Evolutionary conservation across 2,113 vertebrate species (phyloP).

Genomic region (Lampris megalopsis): DNA sequence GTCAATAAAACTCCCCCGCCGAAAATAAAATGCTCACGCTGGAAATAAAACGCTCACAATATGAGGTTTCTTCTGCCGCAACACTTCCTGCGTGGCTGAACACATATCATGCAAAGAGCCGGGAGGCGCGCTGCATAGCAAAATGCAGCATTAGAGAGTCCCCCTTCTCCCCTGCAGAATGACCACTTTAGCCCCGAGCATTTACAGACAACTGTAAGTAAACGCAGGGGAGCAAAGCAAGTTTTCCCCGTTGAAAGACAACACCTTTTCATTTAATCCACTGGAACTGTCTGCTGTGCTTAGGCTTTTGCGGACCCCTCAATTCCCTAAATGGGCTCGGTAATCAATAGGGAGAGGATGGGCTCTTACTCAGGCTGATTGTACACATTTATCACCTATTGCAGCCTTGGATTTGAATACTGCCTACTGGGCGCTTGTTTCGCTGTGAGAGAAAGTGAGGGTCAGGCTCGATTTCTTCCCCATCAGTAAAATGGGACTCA

Average conservation of each 20-base stretch:
- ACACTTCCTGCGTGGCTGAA: too few relatives aligned
- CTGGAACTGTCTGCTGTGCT: slow-evolving; percentile 52
- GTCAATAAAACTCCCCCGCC: neutral
- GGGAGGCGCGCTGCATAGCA: too few relatives aligned
- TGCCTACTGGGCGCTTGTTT: slow-evolving; percentile 24
- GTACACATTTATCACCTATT: slow-evolving; percentile 70
- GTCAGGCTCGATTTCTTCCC: slow-evolving; percentile 42
- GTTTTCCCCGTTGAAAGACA: slow-evolving; percentile 27
- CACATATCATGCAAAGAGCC: too few relatives aligned
- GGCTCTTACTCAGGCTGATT: slow-evolving; percentile 69
- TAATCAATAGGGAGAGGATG: slow-evolving; percentile 60
- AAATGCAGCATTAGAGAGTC: too few relatives aligned
- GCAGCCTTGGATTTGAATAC: slow-evolving; percentile 53
- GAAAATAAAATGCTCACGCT: too few relatives aligned
- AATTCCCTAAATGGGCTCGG: slow-evolving; percentile 72
- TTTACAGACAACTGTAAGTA: neutral
- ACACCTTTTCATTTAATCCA: slow-evolving; percentile 45
- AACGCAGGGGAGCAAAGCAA: neutral
- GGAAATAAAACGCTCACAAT: too few relatives aligned
- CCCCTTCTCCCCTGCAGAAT: neutral
- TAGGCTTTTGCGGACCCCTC: slow-evolving; percentile 62
- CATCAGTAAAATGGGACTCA: slow-evolving; percentile 54
- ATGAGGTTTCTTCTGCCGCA: too few relatives aligned
- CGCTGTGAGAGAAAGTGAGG: slow-evolving; percentile 48
- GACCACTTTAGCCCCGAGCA: neutral